Conservation (phyloP, 2,113 vertebrate species). For the Pyxicephalus adspersus region DNA sequence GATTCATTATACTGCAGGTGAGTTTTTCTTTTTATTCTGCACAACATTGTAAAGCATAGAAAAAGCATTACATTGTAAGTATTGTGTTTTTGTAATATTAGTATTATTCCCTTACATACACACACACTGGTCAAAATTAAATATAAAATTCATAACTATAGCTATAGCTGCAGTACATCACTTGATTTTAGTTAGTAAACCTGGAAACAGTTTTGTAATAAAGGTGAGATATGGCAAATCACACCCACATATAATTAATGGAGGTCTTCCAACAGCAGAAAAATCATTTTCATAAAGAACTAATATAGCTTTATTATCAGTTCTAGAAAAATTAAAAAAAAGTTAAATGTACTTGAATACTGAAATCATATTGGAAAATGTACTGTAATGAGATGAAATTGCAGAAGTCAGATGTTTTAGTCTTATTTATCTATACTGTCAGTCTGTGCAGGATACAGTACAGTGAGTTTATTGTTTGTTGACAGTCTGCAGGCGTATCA, state of each 20-base stretch:
- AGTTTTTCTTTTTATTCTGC: slow-evolving; percentile 18
- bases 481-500: slow-evolving; percentile 19
- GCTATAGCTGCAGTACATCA: too few relatives aligned
- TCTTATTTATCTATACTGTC: slow-evolving; percentile 4
- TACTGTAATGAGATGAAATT: background rate
- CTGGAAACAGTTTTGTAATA: too few relatives aligned
- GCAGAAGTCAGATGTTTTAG: slow-evolving; percentile 1
- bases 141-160: background rate
- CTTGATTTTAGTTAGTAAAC: too few relatives aligned
- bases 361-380: background rate
- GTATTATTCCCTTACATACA: background rate
- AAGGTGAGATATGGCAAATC: too few relatives aligned
- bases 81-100: background rate
- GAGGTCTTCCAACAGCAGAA: too few relatives aligned
- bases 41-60: background rate
- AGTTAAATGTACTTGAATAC: background rate
- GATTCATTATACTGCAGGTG: slow-evolving; percentile 46
- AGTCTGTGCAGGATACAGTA: background rate
- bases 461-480: slow-evolving; percentile 28
- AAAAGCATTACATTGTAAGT: background rate
- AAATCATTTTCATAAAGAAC: too few relatives aligned
- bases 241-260: too few relatives aligned
- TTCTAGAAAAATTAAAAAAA: background rate
- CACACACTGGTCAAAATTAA: background rate
- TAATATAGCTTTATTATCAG: too few relatives aligned